These are phyloP conservation scores for Andrena trimmerana DNA, from an alignment of 2,888 invertebrate species.

Conservation along the genomic window DNA sequence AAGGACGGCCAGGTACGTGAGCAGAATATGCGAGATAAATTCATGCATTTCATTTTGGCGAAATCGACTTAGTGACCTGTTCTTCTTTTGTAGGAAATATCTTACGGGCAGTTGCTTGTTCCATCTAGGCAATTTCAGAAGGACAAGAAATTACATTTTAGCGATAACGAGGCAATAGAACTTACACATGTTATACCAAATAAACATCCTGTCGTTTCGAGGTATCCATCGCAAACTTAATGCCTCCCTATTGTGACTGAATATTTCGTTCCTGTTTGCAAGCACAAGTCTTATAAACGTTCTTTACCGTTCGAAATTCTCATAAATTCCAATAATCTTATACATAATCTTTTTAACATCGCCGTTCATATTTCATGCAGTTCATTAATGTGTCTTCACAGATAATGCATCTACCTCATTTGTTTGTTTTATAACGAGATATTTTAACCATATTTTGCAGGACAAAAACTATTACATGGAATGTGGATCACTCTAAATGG, in stretches of 20 bases:
- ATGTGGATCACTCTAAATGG: constrained; percentile 93
- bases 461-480: constrained; percentile 95
- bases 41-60: not conserved
- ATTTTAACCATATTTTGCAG: constrained; percentile 89
- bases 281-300: constrained; percentile 11
- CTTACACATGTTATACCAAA: constrained; percentile 83
- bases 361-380: constrained; percentile 39
- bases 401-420: constrained; percentile 50
- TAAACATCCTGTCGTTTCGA: constrained; percentile 87
- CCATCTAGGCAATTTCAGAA: constrained; percentile 89
- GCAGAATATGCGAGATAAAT: not conserved
- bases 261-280: constrained; percentile 18
- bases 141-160: constrained; percentile 84
- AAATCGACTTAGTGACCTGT: constrained; percentile 29
- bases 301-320: constrained; percentile 3
- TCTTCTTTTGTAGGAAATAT: constrained; percentile 89
- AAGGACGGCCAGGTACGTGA: constrained; percentile 91
- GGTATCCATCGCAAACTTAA: constrained; percentile 82
- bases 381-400: constrained; percentile 55
- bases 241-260: constrained; percentile 16
- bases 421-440: constrained; percentile 71
- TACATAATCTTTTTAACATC: constrained; percentile 11
- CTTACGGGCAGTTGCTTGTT: constrained; percentile 93
- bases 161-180: constrained; percentile 81
- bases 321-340: constrained; percentile 16